Conservation (phyloP, 2,113 vertebrate genomes). For the Phylloscopus whistleri region DNA sequence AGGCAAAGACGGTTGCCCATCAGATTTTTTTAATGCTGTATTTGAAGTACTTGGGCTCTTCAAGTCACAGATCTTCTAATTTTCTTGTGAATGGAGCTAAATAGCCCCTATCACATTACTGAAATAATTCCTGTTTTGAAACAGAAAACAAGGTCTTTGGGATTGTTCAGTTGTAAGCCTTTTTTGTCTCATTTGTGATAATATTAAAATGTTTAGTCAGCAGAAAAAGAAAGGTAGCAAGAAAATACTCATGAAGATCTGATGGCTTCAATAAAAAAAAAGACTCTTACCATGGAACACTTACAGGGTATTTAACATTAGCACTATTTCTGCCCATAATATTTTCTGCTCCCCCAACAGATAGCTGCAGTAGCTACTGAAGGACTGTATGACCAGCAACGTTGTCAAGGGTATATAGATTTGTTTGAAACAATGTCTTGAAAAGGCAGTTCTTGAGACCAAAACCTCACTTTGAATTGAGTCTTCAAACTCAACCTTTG, state of each 20-base stretch:
- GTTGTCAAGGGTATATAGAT: not conserved
- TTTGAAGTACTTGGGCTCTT: not conserved
- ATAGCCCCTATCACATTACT: not conserved
- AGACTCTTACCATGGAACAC: not conserved
- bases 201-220: slow-evolving; percentile 32
- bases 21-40: not conserved
- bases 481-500: not conserved
- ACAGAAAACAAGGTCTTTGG: slow-evolving; percentile 45
- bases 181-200: slow-evolving; percentile 45
- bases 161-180: slow-evolving; percentile 26
- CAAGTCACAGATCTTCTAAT: not conserved
- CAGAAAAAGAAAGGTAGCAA: slow-evolving; percentile 19
- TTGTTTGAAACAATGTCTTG: not conserved
- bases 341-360: slow-evolving; percentile 18
- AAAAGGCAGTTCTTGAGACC: not conserved
- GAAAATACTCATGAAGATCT: slow-evolving; percentile 37
- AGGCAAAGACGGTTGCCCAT: not conserved
- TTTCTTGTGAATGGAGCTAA: slow-evolving; percentile 28
- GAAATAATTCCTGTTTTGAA: slow-evolving; percentile 27
- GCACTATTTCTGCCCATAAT: not conserved
- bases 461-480: not conserved
- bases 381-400: not conserved
- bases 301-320: slow-evolving; percentile 14
- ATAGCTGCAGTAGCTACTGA: slow-evolving; percentile 6
- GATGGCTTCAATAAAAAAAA: slow-evolving; percentile 11